phyloP scores from a whole-genome alignment of 2,888 invertebrate species.

The Drosophila tripunctata region DNA sequence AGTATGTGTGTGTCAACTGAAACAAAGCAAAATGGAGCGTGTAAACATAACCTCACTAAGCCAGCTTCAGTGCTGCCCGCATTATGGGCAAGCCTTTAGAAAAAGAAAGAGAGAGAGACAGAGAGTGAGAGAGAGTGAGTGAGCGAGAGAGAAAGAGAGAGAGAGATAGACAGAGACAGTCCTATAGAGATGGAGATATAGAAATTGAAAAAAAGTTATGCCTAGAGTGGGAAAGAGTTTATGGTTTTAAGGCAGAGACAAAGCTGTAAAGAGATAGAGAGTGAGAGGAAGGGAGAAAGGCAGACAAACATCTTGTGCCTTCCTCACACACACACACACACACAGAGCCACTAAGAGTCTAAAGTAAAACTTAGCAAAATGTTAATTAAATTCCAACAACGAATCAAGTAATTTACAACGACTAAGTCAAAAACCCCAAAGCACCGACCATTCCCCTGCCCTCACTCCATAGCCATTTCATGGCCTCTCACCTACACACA shows the following conservation, averaged over 20 bases:
- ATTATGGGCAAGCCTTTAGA: slow-evolving; percentile 27
- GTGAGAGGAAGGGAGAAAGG: neutral
- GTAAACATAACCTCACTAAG: slow-evolving; percentile 61
- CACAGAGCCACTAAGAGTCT: slow-evolving; percentile 68
- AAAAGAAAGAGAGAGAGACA: neutral
- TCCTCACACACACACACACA: slow-evolving; percentile 4
- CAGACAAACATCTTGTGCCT: slow-evolving; percentile 9
- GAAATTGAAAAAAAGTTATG: neutral
- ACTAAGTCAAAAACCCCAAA: slow-evolving; percentile 76
- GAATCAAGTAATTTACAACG: slow-evolving; percentile 79
- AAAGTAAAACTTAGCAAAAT: slow-evolving; percentile 78
- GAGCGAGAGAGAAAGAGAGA: neutral
- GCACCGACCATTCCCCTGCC: slow-evolving; percentile 51
- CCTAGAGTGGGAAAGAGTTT: neutral
- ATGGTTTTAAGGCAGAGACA: neutral
- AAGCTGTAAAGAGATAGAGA: neutral
- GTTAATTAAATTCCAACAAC: slow-evolving; percentile 79
- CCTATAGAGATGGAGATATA: neutral
- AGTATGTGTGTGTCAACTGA: slow-evolving; percentile 30
- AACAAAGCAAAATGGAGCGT: slow-evolving; percentile 39
- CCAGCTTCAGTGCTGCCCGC: slow-evolving; percentile 38
- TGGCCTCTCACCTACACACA: slow-evolving; percentile 31
- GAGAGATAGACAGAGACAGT: neutral
- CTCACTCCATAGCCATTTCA: slow-evolving; percentile 19
- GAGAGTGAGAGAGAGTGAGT: too few species aligned